A percentile compares a stretch with the other conserved stretches of the same genome.
phyloP scores from a whole-genome alignment of 2,113 vertebrate genomes.

The Anoura caudifer region DNA sequence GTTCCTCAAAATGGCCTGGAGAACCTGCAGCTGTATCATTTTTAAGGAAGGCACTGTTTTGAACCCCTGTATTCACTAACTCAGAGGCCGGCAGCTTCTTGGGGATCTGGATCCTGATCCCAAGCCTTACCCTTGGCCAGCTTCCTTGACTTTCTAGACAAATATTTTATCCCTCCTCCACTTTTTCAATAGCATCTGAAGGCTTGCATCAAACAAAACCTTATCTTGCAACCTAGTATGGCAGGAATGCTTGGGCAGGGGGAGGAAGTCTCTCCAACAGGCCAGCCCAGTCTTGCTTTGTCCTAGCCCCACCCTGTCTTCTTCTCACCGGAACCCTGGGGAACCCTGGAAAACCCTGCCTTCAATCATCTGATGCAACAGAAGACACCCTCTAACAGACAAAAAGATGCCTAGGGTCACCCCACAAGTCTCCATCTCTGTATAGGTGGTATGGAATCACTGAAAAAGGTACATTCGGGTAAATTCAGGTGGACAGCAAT shows the following conservation, averaged over 20 bases:
- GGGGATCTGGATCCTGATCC: not conserved
- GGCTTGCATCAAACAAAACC: not conserved
- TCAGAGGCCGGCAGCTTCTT: not conserved
- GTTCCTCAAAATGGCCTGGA: not conserved
- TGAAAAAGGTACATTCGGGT: not conserved
- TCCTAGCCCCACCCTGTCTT: not conserved
- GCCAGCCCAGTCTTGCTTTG: not conserved
- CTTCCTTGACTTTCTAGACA: not conserved
- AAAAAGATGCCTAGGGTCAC: not conserved
- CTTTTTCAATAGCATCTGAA: not conserved
- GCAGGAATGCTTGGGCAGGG: fast-evolving
- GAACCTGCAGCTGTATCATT: not conserved
- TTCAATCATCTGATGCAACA: not conserved
- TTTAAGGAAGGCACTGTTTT: not conserved
- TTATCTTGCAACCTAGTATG: not conserved
- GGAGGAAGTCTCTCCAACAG: not conserved
- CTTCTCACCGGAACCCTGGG: not conserved
- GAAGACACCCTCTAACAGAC: not conserved
- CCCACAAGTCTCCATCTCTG: not conserved
- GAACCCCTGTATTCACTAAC: not conserved
- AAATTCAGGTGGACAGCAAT: not conserved
- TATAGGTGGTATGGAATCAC: not conserved
- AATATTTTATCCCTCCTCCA: not conserved
- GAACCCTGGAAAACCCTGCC: not conserved
- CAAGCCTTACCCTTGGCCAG: not conserved